Evolutionary conservation across 2,888 invertebrate species (phyloP).

Genomic region (Odontocerum albicorne): DNA sequence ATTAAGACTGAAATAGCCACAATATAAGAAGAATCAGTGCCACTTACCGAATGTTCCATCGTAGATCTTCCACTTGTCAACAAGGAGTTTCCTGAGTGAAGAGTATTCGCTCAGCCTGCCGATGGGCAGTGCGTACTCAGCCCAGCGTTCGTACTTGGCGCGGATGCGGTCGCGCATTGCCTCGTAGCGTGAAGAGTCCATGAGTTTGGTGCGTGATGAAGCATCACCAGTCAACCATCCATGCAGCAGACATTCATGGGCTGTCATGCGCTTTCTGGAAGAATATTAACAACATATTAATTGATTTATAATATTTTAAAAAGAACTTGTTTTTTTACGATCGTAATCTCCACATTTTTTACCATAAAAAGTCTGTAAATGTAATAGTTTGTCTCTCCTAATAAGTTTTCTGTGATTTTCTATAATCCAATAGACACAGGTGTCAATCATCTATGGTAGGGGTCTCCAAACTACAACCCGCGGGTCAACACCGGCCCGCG

Average conservation of each 20-base stretch:
- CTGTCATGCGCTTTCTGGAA: slow-evolving; percentile 91
- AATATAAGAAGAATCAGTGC: no score
- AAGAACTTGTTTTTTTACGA: no score
- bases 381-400: no score
- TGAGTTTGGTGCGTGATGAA: slow-evolving; percentile 71
- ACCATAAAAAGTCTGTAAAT: no score
- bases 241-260: slow-evolving; percentile 95
- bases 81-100: slow-evolving; percentile 89
- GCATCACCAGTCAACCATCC: slow-evolving; percentile 93
- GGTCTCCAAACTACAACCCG: no score
- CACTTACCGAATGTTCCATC: slow-evolving; percentile 90
- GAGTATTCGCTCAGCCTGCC: slow-evolving; percentile 98
- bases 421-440: no score
- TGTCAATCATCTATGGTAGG: no score
- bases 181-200: slow-evolving; percentile 83
- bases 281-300: slow-evolving; percentile 15
- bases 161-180: slow-evolving; percentile 87
- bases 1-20: no score
- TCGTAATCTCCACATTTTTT: no score
- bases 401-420: no score
- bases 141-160: slow-evolving; percentile 77
- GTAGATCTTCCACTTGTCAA: slow-evolving; percentile 95
- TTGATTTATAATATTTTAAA: no score
- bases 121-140: slow-evolving; percentile 87
- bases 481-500: no score